Percentiles rank a stretch among this genome's conserved stretches.
These are phyloP conservation scores for Diglossa cyanea DNA, from an alignment of 2,797 vertebrate species.

Conservation along the genomic window DNA sequence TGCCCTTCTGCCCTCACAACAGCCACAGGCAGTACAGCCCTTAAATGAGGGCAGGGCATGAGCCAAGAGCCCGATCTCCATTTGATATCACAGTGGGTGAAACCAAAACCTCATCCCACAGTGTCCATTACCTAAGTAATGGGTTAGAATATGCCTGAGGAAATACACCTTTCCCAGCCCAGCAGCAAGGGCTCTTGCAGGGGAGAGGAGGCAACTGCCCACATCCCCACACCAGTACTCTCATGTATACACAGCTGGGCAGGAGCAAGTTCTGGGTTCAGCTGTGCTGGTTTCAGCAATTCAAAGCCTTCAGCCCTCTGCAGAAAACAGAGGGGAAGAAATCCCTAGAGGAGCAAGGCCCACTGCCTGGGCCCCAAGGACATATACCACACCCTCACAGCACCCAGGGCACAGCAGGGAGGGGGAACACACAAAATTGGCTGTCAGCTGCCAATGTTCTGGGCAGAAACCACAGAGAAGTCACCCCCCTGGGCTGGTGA, in stretches of 20 bases:
- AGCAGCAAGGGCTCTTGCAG: neutral
- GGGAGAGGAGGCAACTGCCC: neutral
- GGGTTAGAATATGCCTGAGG: neutral
- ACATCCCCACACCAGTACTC: fast-evolving
- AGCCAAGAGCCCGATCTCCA: neutral
- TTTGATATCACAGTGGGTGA: neutral
- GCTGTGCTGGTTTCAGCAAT: neutral
- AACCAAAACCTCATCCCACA: neutral
- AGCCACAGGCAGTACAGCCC: neutral
- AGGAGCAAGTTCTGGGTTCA: neutral
- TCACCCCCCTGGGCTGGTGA: neutral
- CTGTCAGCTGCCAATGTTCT: neutral
- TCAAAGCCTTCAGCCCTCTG: neutral
- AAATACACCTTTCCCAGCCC: neutral
- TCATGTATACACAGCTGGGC: neutral
- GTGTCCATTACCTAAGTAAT: slow-evolving; percentile 22
- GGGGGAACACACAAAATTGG: neutral
- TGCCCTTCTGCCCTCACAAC: fast-evolving
- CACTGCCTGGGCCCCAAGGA: neutral
- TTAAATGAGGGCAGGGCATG: neutral
- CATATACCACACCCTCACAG: neutral
- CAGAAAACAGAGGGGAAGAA: neutral
- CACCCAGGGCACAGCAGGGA: neutral
- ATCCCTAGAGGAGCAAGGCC: neutral
- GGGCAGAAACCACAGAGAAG: neutral